Percentiles rank a stretch among this genome's conserved stretches.
These are phyloP conservation scores for Loris lydekkerianus DNA, from an alignment of 2,797 vertebrate species.

Conservation along the genomic window DNA sequence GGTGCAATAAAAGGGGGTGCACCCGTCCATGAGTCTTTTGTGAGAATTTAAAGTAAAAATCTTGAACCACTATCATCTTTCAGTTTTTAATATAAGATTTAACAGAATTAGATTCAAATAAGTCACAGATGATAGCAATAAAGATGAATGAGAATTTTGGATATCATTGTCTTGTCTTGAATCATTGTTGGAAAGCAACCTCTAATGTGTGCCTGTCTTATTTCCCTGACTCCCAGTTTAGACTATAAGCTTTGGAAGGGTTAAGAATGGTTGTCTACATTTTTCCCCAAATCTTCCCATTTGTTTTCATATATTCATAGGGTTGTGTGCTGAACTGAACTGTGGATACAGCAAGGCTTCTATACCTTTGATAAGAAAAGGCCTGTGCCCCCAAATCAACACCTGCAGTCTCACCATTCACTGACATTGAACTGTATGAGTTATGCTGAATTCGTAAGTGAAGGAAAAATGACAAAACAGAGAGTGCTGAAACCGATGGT, in stretches of 20 bases:
- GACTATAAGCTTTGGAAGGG: background rate
- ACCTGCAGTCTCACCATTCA: background rate
- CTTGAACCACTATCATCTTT: background rate
- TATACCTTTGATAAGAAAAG: background rate
- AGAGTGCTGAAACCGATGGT: background rate
- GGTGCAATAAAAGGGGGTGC: background rate
- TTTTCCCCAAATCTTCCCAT: background rate
- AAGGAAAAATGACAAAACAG: background rate
- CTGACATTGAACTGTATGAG: background rate
- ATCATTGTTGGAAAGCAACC: background rate
- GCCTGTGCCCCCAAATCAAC: background rate
- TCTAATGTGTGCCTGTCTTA: background rate
- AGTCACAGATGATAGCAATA: background rate
- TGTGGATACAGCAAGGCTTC: background rate
- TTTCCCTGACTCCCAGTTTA: background rate
- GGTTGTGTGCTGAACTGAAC: background rate
- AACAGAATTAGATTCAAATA: background rate
- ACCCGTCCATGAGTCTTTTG: background rate
- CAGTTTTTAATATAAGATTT: slow-evolving; percentile 56
- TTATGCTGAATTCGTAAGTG: background rate
- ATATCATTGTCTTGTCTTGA: background rate
- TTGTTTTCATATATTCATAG: background rate
- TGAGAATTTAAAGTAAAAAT: slow-evolving; percentile 40
- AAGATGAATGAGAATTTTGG: background rate
- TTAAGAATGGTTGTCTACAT: background rate